Percentiles rank a stretch among this genome's conserved stretches.
Evolutionary conservation across 2,888 invertebrate genomes (phyloP).

Genomic region (Meliscaeva auricollis): DNA sequence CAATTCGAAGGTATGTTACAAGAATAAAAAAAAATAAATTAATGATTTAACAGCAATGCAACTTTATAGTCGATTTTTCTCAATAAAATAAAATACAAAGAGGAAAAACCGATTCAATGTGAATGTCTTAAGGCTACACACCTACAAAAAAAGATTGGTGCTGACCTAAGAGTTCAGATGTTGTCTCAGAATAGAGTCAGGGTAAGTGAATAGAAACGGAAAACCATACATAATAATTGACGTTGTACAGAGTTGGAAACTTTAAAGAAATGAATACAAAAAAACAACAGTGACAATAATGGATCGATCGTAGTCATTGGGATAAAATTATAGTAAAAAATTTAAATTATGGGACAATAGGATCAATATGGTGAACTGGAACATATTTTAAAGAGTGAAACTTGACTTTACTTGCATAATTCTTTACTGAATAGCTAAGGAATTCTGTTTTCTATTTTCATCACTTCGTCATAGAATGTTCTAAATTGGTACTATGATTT

Average conservation of each 20-base stretch:
- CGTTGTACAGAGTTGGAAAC: not conserved
- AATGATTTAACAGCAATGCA: constrained; percentile 39
- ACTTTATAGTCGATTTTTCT: constrained; percentile 46
- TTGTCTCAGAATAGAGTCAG: constrained; percentile 26
- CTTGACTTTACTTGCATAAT: too few relatives aligned
- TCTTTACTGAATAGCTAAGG: too few relatives aligned
- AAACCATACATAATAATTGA: not conserved
- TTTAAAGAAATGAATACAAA: not conserved
- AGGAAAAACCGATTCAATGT: constrained; percentile 38
- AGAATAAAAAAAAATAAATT: constrained; percentile 24
- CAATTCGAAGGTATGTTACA: constrained; percentile 35
- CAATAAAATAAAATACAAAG: constrained; percentile 29
- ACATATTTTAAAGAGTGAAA: too few relatives aligned
- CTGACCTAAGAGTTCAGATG: constrained; percentile 56
- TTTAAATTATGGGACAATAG: too few relatives aligned
- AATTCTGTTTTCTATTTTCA: too few relatives aligned
- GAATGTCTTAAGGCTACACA: constrained; percentile 49
- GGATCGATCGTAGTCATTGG: too few relatives aligned
- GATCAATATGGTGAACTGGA: too few relatives aligned
- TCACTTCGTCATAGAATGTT: too few relatives aligned
- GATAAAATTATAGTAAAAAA: too few relatives aligned
- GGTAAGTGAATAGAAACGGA: constrained; percentile 38
- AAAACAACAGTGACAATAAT: not conserved
- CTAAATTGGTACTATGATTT: too few relatives aligned
- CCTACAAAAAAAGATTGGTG: constrained; percentile 42